Percentiles rank a stretch among this genome's conserved stretches.
phyloP scores from a whole-genome alignment of 2,797 vertebrate genomes.

The Galagoides demidoff region DNA sequence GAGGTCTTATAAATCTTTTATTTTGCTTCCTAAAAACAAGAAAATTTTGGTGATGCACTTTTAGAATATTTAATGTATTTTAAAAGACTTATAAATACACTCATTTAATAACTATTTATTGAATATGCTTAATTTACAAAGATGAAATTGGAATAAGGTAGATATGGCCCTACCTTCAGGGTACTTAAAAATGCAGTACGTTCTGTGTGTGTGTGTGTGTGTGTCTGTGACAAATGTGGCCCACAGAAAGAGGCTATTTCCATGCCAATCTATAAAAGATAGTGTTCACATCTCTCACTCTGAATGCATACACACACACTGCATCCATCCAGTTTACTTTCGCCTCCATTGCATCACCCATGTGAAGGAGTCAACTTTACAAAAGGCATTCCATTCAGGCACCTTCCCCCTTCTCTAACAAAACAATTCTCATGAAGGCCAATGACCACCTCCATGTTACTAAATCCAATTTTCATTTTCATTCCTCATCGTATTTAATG shows the following conservation, averaged over 20 bases:
- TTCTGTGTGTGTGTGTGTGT: neutral
- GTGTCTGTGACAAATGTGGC: neutral
- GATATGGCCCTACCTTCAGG: neutral
- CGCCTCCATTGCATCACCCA: neutral
- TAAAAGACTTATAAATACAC: conserved; percentile 23
- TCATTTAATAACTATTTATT: neutral
- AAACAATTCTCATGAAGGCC: neutral
- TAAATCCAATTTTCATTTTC: neutral
- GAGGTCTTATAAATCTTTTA: conserved; percentile 38
- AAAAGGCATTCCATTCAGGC: neutral
- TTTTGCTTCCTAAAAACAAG: neutral
- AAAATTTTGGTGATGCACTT: neutral
- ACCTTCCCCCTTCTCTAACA: neutral
- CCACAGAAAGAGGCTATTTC: neutral
- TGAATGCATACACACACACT: neutral
- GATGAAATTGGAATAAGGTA: neutral
- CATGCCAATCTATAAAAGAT: neutral
- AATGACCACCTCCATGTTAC: neutral
- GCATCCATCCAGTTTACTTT: neutral
- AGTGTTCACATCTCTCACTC: neutral
- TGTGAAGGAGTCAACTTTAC: neutral
- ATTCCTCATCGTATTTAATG: neutral
- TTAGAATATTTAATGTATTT: conserved; percentile 40
- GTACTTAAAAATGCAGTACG: neutral
- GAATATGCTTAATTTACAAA: neutral